Percentiles rank a stretch among this genome's conserved stretches.
phyloP scores from a whole-genome alignment of 2,888 invertebrate genomes.

The Heliconius cydno region DNA sequence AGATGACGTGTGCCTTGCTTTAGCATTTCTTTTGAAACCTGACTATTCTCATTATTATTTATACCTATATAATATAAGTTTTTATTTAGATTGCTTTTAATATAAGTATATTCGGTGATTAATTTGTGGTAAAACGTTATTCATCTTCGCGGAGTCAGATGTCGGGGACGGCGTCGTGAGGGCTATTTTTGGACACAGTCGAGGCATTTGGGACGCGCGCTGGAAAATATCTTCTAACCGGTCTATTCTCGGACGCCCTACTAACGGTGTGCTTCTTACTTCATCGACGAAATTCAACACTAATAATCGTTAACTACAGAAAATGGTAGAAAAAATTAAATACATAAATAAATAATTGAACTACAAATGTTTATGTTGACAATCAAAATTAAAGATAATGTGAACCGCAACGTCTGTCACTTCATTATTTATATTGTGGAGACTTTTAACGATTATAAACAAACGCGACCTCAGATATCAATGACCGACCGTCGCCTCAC shows the following conservation, averaged over 20 bases:
- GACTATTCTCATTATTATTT: neutral
- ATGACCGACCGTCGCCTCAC: constrained; percentile 34
- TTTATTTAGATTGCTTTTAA: neutral
- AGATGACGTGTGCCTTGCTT: neutral
- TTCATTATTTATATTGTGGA: constrained; percentile 36
- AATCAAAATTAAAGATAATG: constrained; percentile 3
- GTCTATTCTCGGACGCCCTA: constrained; percentile 78
- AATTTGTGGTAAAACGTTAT: constrained; percentile 23
- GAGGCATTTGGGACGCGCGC: constrained; percentile 77
- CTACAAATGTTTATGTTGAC: constrained; percentile 21
- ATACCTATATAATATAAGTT: neutral
- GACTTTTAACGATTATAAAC: constrained; percentile 34
- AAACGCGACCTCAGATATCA: constrained; percentile 42
- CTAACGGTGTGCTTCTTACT: constrained; percentile 62
- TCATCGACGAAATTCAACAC: constrained; percentile 55
- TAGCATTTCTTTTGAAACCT: neutral
- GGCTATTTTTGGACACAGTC: constrained; percentile 76
- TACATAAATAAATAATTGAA: neutral
- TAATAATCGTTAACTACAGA: constrained; percentile 17
- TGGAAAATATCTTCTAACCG: constrained; percentile 75
- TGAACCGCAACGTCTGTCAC: constrained; percentile 29
- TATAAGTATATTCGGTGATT: neutral
- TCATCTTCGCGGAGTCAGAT: constrained; percentile 59
- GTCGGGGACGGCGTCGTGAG: constrained; percentile 59
- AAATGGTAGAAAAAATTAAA: neutral